Evolutionary conservation across 2,888 invertebrate species (phyloP), one percentile per base, ranked within the genome.

Genomic region (Spodoptera littoralis): DNA sequence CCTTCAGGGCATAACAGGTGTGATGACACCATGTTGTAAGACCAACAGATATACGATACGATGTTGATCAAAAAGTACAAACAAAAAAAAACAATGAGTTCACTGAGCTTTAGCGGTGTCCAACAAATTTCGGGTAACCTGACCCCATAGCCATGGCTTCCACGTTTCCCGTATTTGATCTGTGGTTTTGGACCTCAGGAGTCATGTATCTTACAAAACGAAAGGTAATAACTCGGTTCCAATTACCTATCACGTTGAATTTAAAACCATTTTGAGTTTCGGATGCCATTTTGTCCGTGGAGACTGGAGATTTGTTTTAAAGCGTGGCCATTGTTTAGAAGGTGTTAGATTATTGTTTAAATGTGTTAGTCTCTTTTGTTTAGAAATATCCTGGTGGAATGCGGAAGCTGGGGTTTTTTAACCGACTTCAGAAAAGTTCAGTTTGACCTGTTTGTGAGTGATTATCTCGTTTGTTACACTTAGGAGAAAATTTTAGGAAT

Each of bases 111-210:
- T 44, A 18, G 8, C 43, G 2, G 41, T 60, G 57, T 47, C 77
- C 52, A 46, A 75, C 77, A 68, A 74, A 79, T 54, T 64, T 58
- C 42, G 54, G 52, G 70, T 71, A 77, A 80, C 45, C 36, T 50
- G 70, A 78, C 50, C 54, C 67, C 36, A 8, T 30, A 1, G 0
- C n/a, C 22, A 51, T 46, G 81, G 79, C 77, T 76, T 79, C 70
- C 60, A 65, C 51, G 56, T 70, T 76, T 78, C 79, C 78, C 65
- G 59, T 62, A 59, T 61, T 59, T 55, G 24, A 72, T 74, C 62
- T 77, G 76, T 58, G 78, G 76, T 72, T 68, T 59, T 27, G 53
- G 47, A 63, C 57, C 66, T 53, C 55, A 52, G 22, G 51, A 47
- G 12, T 76, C 74, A 43, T 62, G 74, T 79, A 56, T 56, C 56